Percentiles rank a stretch among this genome's conserved stretches.
Conservation (phyloP, 2,797 vertebrate species). For the Rhinophrynus dorsalis region DNA sequence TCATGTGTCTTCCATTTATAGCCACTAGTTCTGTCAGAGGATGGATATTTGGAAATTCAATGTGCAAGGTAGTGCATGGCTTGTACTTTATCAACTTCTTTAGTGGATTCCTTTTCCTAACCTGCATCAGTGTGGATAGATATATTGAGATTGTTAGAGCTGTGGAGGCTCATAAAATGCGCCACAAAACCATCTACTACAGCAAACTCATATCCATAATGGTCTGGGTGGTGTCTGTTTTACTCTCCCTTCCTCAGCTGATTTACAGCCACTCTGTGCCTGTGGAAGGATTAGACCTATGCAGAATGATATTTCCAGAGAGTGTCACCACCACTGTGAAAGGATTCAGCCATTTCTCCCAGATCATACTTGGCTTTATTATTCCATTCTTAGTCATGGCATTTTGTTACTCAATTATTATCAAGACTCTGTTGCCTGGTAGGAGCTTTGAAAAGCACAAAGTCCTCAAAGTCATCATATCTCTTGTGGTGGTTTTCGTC, state of each 20-base stretch:
- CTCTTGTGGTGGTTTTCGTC: slow-evolving; percentile 80
- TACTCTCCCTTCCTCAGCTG: slow-evolving; percentile 83
- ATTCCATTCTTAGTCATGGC: slow-evolving; percentile 80
- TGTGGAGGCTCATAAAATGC: slow-evolving; percentile 60
- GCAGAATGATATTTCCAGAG: slow-evolving; percentile 64
- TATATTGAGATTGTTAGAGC: slow-evolving; percentile 80
- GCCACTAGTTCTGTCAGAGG: slow-evolving; percentile 56
- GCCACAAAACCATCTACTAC: slow-evolving; percentile 47
- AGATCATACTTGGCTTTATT: slow-evolving; percentile 76
- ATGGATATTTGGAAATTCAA: slow-evolving; percentile 64
- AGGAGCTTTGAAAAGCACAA: slow-evolving; percentile 61
- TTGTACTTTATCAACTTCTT: slow-evolving; percentile 84
- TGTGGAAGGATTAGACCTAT: slow-evolving; percentile 51
- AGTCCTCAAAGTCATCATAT: slow-evolving; percentile 77
- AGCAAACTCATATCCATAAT: slow-evolving; percentile 60
- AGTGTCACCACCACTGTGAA: slow-evolving; percentile 57
- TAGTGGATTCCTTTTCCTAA: slow-evolving; percentile 84
- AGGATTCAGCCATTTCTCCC: slow-evolving; percentile 63
- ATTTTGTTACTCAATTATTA: slow-evolving; percentile 76
- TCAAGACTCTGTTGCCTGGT: slow-evolving; percentile 68
- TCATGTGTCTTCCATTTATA: slow-evolving; percentile 79
- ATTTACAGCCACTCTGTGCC: slow-evolving; percentile 60
- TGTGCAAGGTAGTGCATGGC: slow-evolving; percentile 72
- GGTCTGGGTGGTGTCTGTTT: slow-evolving; percentile 71
- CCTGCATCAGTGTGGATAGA: slow-evolving; percentile 87